Evolutionary conservation across 2,113 vertebrate species (phyloP), one percentile per base, ranked within the genome.

Genomic region (Todiramphus chloris): DNA sequence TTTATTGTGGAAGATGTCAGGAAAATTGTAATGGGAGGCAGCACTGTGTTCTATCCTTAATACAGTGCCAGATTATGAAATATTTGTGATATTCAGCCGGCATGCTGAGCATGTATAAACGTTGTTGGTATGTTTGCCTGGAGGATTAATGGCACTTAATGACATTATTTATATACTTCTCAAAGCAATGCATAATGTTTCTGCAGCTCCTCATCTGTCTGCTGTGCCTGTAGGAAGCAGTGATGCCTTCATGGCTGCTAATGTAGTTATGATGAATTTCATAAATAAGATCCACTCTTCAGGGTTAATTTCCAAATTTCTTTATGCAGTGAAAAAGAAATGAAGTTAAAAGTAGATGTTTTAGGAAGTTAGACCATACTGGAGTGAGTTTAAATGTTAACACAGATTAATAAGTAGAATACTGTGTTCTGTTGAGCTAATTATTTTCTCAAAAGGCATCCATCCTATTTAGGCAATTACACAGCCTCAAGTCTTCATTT

Each of bases 381-480:
- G 75, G 74, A 81, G 89, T 92, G 46, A 87, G 53, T 95, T 90
- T 96, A 93, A 95, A 90, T 75, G 81, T 79, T 95, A 90, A 95
- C 46, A 44, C 20, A 85, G 67, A 95, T 93, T 96, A 93, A 94
- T 94, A 94, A 96, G 84, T 76, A 73, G 69, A 94, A 93, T 89
- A 69, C 60, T 66, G 51, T 91, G 78, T 97, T 96, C 81, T 87
- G 95, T 82, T 94, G 84, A 94, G 84, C 87, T 93, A 94, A 97
- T 97, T 95, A 79, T 89, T 96, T 94, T 93, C 83, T 87, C 62
- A 93, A 87, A 93, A 91, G 83, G 56, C 70, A 90, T 94, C 80
- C 81, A 83, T 93, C 73, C 73, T 92, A 75, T 94, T 96, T 96
- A 94, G 76, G 89, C 88, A 94, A 84, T 94, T 94, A 95, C 68